phyloP scores from a whole-genome alignment of 30 jellyfish, hydroid and myxozoan genomes.

The Hydractinia echinata region DNA sequence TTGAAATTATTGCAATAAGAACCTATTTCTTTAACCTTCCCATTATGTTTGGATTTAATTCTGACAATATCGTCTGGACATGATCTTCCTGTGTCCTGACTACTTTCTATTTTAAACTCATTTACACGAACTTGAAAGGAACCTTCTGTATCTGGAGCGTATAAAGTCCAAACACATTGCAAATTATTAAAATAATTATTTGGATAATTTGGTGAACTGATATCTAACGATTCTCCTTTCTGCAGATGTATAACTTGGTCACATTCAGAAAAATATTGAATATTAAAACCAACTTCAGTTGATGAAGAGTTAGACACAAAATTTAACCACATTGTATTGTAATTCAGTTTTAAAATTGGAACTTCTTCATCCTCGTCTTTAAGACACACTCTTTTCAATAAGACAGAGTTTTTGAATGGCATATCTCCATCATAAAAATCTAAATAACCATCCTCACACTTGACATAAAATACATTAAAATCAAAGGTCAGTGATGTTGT shows the following conservation, averaged over 20 bases:
- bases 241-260: slow-evolving; percentile 12
- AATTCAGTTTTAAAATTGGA: slow-evolving; percentile 5
- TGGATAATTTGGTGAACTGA: slow-evolving; percentile 37
- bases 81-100: slow-evolving; percentile 15
- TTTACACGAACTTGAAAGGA: neutral
- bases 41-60: neutral
- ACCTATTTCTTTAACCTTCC: slow-evolving; percentile 2
- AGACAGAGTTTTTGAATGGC: slow-evolving; percentile 6
- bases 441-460: slow-evolving; percentile 39
- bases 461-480: slow-evolving; percentile 21
- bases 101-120: slow-evolving; percentile 25
- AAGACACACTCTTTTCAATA: slow-evolving; percentile 15
- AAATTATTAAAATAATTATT: slow-evolving; percentile 30
- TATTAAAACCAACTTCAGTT: slow-evolving; percentile 32
- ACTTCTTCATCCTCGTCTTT: slow-evolving; percentile 21
- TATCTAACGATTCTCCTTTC: slow-evolving; percentile 16
- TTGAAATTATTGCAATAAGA: slow-evolving; percentile 19
- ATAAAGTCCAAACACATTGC: slow-evolving; percentile 27
- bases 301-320: slow-evolving; percentile 37
- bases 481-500: slow-evolving; percentile 39
- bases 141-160: slow-evolving; percentile 3
- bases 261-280: slow-evolving; percentile 35
- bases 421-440: slow-evolving; percentile 25
- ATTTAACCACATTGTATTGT: slow-evolving; percentile 29
- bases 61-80: slow-evolving; percentile 24